Base-by-base conservation (phyloP, 2,797 vertebrate genomes). In the Trachops cirrhosus region DNA sequence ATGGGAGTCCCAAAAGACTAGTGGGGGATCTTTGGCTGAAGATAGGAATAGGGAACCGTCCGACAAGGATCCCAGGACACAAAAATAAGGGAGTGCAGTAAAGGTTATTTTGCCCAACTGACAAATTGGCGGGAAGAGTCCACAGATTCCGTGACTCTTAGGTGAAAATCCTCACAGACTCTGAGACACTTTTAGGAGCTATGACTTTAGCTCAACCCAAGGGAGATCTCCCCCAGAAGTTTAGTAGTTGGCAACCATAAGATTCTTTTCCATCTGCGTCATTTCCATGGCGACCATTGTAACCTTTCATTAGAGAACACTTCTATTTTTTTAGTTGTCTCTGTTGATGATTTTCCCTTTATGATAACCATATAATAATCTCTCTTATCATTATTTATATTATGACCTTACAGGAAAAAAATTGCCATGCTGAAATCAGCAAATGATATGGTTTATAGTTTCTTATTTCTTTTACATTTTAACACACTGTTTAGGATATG, bases 361-460 rank as follows among this genome's bases (percentile, higher is more conserved):
- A 89, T 88, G 54, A 74, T 71, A 84, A 26, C 52, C 75, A 75
- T 41, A 52, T 88, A 87, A 26, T 80, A 52, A 88, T 91, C 21
- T 41, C 15, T 71, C n/a, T 89, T 22, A 78, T 22, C 37, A 68
- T 93, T 96, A 91, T 78, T 93, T 94, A 85, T 77, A 62, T 82
- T 74, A 89, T 90, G 85, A 48, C 77, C 22, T 80, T 80, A n/a
- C 59, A n/a, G 67, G 84, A 80, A 94, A 91, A 68, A 86, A 68
- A 83, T 62, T 41, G 29, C 18, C 46, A 39, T 74, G 57, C 7
- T 67, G 10, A 11, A 7, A 73, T 91, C 14, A 73, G 32, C 46
- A 48, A 41, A 86, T 78, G 21, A 73, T 71, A 82, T 59, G 1
- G 32, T 78, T 88, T 70, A 54, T 52, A 88, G 41, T 32, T 26